phyloP scores from a whole-genome alignment of 1,140 invertebrate species.

The Solen grandis region DNA sequence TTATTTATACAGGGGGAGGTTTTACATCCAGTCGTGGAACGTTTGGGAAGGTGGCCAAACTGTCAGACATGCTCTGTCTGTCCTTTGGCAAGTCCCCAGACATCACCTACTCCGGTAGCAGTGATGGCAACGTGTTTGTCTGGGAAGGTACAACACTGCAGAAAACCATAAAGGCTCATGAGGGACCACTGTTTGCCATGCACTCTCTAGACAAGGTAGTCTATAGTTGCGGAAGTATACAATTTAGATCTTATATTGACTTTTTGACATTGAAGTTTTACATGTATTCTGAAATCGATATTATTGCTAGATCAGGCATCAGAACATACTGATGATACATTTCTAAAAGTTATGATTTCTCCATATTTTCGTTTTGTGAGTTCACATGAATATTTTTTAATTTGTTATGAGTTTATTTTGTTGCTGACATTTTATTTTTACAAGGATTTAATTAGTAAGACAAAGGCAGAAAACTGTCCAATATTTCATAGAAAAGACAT shows the following conservation, averaged over 20 bases:
- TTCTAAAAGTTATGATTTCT: no score
- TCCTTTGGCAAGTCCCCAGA: conserved; percentile 77
- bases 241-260: not conserved
- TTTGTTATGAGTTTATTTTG: no score
- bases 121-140: conserved; percentile 79
- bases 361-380: no score
- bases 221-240: not conserved
- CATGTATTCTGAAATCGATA: no score
- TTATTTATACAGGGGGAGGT: conserved; percentile 75
- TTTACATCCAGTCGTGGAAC: conserved; percentile 80
- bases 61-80: conserved; percentile 80
- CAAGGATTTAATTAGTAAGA: no score
- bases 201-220: conserved; percentile 79
- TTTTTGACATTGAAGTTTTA: no score
- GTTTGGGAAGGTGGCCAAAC: conserved; percentile 79
- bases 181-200: conserved; percentile 81
- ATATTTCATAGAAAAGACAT: no score
- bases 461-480: no score
- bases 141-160: conserved; percentile 76
- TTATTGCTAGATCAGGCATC: no score
- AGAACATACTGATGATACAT: no score
- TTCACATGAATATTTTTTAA: no score
- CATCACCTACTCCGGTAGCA: conserved; percentile 79
- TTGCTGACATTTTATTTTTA: no score
- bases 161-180: conserved; percentile 79